Evolutionary conservation across 2,888 invertebrate species (phyloP).

Genomic region (Ethmia dodecea): DNA sequence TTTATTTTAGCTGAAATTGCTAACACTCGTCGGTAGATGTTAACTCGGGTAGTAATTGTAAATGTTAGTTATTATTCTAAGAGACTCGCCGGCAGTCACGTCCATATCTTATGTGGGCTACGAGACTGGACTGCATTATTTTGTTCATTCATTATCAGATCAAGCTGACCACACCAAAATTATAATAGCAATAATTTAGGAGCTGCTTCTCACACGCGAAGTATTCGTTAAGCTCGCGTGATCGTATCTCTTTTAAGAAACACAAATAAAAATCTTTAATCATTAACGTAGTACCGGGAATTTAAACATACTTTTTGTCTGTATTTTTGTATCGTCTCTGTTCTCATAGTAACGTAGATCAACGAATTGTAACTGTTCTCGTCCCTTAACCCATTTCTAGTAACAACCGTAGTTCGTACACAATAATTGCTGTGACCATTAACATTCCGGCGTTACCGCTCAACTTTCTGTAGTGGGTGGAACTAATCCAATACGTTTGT

Average conservation of each 20-base stretch:
- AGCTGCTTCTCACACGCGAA: conserved; percentile 9
- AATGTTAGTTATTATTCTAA: conserved; percentile 48
- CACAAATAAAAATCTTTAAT: background rate
- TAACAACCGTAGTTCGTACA: conserved; percentile 32
- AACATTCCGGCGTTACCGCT: conserved; percentile 49
- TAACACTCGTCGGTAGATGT: too few species aligned
- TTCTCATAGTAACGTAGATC: background rate
- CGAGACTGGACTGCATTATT: conserved; percentile 45
- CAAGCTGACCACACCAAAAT: background rate
- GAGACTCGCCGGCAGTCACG: conserved; percentile 47
- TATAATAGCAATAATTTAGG: conserved; percentile 1
- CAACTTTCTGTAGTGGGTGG: conserved; percentile 49
- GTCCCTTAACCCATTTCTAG: conserved; percentile 38
- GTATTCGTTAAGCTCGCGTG: conserved; percentile 14
- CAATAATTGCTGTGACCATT: conserved; percentile 55
- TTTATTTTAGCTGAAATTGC: too few species aligned
- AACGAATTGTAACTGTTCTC: conserved; percentile 29
- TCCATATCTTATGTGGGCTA: conserved; percentile 35
- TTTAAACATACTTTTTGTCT: background rate
- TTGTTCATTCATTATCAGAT: conserved; percentile 42
- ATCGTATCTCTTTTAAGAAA: conserved; percentile 2
- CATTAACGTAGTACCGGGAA: background rate
- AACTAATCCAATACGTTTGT: conserved; percentile 30
- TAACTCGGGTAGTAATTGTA: background rate
- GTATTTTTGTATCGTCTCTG: background rate